A percentile compares a stretch with the other conserved stretches of the same genome.
Evolutionary conservation across 2,888 invertebrate genomes (phyloP).

Genomic region (Diogma glabrata): DNA sequence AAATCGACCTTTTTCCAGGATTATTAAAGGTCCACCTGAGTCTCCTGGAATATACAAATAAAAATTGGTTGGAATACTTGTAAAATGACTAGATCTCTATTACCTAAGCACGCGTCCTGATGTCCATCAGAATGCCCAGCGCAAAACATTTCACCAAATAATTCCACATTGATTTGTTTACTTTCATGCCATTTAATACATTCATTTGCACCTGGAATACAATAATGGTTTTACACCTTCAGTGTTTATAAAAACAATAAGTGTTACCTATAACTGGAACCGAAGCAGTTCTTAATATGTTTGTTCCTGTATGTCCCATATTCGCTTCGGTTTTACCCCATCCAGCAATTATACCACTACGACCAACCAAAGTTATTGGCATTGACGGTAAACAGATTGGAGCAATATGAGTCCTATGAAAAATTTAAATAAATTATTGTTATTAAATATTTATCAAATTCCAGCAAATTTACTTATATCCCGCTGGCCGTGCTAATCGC

Average conservation of each 20-base stretch:
- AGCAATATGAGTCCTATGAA: conserved; percentile 51
- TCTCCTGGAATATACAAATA: conserved; percentile 51
- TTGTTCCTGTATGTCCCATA: conserved; percentile 65
- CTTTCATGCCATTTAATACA: conserved; percentile 71
- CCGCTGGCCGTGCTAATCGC: conserved; percentile 54
- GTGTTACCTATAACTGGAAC: conserved; percentile 72
- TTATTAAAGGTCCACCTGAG: conserved; percentile 67
- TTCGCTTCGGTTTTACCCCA: conserved; percentile 74
- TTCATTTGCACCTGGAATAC: conserved; percentile 48
- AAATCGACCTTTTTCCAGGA: conserved; percentile 58
- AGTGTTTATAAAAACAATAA: too few species aligned
- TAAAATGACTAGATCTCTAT: conserved; percentile 1
- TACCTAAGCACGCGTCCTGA: conserved; percentile 70
- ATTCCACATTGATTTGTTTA: conserved; percentile 65
- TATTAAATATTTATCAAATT: background rate
- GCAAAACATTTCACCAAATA: conserved; percentile 70
- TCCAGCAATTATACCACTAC: conserved; percentile 59
- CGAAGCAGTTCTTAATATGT: conserved; percentile 63
- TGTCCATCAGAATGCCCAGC: conserved; percentile 73
- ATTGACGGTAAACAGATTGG: conserved; percentile 65
- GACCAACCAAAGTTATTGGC: conserved; percentile 38
- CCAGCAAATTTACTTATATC: conserved; percentile 28
- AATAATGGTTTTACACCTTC: too few species aligned
- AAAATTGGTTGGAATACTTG: background rate
- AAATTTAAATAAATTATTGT: background rate